phyloP scores from a whole-genome alignment of 2,113 vertebrate species.

The Ranitomeya variabilis region DNA sequence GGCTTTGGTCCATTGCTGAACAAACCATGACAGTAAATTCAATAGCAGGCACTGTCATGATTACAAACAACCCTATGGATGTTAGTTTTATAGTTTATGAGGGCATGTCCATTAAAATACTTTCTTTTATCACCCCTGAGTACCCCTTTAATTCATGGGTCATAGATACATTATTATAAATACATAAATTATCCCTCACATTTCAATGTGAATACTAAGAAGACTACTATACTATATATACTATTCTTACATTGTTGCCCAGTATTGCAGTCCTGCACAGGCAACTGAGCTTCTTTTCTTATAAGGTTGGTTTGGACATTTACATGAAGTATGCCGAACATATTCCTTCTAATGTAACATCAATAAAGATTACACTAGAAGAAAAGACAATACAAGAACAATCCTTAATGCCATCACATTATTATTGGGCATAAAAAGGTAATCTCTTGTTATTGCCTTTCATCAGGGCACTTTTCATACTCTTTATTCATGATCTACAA shows the following conservation, averaged over 20 bases:
- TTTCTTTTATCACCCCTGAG: too few relatives aligned
- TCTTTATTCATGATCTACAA: slow-evolving; percentile 46
- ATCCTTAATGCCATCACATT: slow-evolving; percentile 38
- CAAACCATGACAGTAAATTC: too few relatives aligned
- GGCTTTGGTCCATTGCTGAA: too few relatives aligned
- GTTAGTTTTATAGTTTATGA: too few relatives aligned
- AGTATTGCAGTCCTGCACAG: neutral
- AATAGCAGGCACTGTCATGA: too few relatives aligned
- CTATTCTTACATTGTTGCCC: neutral
- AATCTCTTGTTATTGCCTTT: slow-evolving; percentile 54
- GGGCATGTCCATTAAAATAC: too few relatives aligned
- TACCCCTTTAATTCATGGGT: neutral
- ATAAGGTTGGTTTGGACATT: neutral
- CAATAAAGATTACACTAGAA: slow-evolving; percentile 28
- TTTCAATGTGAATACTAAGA: neutral
- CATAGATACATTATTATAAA: too few relatives aligned
- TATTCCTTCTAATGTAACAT: slow-evolving; percentile 14
- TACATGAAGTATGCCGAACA: slow-evolving; percentile 58
- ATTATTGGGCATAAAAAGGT: slow-evolving; percentile 51
- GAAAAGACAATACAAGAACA: slow-evolving; percentile 7
- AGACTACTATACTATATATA: neutral
- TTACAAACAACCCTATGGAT: too few relatives aligned
- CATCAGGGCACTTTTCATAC: slow-evolving; percentile 46
- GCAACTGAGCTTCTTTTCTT: neutral
- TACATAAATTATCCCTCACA: too few relatives aligned